Conservation (phyloP, 1,140 invertebrate genomes). For the Nasonia giraulti region DNA sequence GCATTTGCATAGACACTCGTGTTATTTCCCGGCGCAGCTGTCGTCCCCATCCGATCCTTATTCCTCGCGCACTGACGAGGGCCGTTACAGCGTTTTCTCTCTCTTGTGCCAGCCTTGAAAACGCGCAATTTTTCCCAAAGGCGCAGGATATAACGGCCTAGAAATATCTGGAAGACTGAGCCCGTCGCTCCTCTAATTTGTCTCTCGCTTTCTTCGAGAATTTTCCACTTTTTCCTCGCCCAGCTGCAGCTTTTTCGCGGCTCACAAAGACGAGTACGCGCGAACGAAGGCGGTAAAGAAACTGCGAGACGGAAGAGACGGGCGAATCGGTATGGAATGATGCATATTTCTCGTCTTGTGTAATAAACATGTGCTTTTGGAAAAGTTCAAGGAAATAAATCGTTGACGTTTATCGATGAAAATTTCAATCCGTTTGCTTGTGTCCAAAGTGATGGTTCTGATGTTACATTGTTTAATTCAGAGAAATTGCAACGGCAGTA, state of each 20-base stretch:
- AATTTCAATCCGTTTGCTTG: too few species aligned
- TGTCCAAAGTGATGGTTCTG: too few species aligned
- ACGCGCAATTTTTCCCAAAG: neutral
- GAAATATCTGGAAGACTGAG: constrained; percentile 6
- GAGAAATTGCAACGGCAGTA: too few species aligned
- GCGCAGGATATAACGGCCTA: neutral
- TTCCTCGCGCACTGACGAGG: neutral
- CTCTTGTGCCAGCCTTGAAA: neutral
- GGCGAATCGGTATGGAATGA: neutral
- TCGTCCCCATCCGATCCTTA: neutral
- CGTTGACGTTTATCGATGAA: too few species aligned
- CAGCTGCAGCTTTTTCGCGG: neutral
- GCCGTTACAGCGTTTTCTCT: neutral
- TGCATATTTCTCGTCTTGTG: neutral
- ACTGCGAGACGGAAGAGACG: neutral
- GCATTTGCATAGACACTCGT: neutral
- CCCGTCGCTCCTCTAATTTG: constrained; percentile 13
- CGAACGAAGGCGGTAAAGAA: neutral
- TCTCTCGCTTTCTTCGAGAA: neutral
- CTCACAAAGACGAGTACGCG: neutral
- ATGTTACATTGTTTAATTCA: too few species aligned
- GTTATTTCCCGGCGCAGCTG: neutral
- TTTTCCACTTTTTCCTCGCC: neutral
- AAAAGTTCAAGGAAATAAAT: too few species aligned
- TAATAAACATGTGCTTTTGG: too few species aligned